Evolutionary conservation across 2,113 vertebrate genomes (phyloP).

Genomic region (Sorex araneus): DNA sequence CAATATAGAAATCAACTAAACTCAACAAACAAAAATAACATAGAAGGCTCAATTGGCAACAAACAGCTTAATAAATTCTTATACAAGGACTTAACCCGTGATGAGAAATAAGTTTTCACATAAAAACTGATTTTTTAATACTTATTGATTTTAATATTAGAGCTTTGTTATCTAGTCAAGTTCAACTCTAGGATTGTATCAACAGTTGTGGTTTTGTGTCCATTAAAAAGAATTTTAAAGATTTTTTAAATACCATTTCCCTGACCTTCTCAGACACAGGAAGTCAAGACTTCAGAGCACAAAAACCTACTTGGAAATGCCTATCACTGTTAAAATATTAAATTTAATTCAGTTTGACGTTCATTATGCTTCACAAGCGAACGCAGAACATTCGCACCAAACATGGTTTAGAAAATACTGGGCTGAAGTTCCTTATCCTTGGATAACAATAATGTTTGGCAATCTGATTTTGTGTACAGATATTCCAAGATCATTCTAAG

Average conservation of each 20-base stretch:
- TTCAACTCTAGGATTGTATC: no score
- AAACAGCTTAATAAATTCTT: no score
- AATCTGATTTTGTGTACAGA: not conserved
- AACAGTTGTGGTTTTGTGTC: no score
- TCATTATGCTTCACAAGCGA: not conserved
- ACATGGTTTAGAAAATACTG: constrained; percentile 4
- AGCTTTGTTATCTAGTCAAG: no score
- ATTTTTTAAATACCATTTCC: not conserved
- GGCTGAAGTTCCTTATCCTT: not conserved
- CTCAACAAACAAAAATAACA: no score
- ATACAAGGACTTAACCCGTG: no score
- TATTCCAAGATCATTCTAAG: not conserved
- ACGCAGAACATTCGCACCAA: not conserved
- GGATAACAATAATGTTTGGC: not conserved
- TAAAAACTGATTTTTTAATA: no score
- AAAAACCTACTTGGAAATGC: not conserved
- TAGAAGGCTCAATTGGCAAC: no score
- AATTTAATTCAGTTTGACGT: not conserved
- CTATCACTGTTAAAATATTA: not conserved
- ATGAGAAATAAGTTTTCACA: no score
- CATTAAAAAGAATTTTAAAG: no score
- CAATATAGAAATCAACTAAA: no score
- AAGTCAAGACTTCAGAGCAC: not conserved
- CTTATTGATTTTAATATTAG: no score
- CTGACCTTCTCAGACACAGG: not conserved